Conservation (phyloP, 2,113 vertebrate genomes). For the Artemisiospiza belli region DNA sequence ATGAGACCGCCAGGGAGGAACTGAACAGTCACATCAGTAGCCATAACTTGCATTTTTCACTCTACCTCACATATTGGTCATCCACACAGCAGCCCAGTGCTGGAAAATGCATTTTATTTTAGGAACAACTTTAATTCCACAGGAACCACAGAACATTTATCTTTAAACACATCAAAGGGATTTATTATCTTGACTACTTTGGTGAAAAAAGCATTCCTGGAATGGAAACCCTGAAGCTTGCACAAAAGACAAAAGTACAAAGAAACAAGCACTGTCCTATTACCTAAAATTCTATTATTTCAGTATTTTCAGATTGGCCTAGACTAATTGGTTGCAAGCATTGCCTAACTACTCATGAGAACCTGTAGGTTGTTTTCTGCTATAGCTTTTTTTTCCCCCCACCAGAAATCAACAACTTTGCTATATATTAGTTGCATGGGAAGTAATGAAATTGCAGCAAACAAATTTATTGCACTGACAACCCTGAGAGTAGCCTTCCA, state of each 20-base stretch:
- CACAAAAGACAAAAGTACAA: not conserved
- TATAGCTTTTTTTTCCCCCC: not conserved
- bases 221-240: not conserved
- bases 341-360: not conserved
- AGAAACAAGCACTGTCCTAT: not conserved
- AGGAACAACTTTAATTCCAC: not conserved
- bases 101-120: slow-evolving; percentile 16
- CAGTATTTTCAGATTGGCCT: not conserved
- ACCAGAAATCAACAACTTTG: not conserved
- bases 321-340: not conserved
- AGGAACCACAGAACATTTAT: not conserved
- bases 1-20: not conserved
- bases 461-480: not conserved
- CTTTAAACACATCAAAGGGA: not conserved
- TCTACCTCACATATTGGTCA: not conserved
- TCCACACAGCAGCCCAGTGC: not conserved
- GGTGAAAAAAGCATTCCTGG: not conserved
- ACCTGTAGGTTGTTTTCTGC: not conserved
- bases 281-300: not conserved
- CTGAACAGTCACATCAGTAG: rapidly evolving
- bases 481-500: not conserved
- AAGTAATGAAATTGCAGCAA: not conserved
- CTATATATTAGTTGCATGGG: not conserved
- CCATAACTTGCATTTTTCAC: not conserved
- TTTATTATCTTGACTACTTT: not conserved